These are phyloP conservation scores for Trichopria drosophilae DNA, from an alignment of 2,888 invertebrate species.

Conservation along the genomic window DNA sequence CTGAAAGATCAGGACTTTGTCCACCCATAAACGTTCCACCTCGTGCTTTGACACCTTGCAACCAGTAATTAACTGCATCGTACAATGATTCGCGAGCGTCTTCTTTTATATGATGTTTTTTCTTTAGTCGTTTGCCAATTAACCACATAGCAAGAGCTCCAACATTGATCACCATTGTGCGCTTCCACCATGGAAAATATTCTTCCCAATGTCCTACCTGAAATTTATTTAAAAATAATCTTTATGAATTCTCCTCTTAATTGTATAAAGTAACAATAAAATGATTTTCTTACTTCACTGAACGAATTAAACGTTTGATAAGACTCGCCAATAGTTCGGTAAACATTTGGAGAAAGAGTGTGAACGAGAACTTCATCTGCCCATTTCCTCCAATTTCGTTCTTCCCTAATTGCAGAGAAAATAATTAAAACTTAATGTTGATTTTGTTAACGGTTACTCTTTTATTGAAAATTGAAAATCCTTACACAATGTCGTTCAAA, in stretches of 20 bases:
- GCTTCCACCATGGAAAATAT: slow-evolving; percentile 85
- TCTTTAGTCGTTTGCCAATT: slow-evolving; percentile 85
- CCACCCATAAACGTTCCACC: slow-evolving; percentile 85
- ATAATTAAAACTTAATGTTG: slow-evolving; percentile 9
- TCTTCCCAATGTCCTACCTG: slow-evolving; percentile 88
- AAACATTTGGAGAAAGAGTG: slow-evolving; percentile 94
- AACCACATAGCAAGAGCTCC: slow-evolving; percentile 94
- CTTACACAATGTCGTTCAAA: slow-evolving; percentile 65
- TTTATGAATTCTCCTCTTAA: slow-evolving; percentile 1
- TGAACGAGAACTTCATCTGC: slow-evolving; percentile 90
- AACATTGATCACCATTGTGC: slow-evolving; percentile 83
- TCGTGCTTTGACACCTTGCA: slow-evolving; percentile 68
- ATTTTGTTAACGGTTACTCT: background rate
- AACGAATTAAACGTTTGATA: slow-evolving; percentile 93
- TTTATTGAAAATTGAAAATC: slow-evolving; percentile 26
- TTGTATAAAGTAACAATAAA: background rate
- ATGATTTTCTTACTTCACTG: slow-evolving; percentile 63
- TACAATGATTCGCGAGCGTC: slow-evolving; percentile 89
- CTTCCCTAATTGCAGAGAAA: slow-evolving; percentile 66
- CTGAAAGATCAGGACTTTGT: slow-evolving; percentile 83
- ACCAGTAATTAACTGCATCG: slow-evolving; percentile 84
- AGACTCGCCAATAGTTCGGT: slow-evolving; percentile 82
- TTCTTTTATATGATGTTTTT: slow-evolving; percentile 79
- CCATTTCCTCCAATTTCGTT: slow-evolving; percentile 96
- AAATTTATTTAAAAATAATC: slow-evolving; percentile 7